Conservation (phyloP, 2,797 vertebrate genomes). For the Lemur catta region DNA sequence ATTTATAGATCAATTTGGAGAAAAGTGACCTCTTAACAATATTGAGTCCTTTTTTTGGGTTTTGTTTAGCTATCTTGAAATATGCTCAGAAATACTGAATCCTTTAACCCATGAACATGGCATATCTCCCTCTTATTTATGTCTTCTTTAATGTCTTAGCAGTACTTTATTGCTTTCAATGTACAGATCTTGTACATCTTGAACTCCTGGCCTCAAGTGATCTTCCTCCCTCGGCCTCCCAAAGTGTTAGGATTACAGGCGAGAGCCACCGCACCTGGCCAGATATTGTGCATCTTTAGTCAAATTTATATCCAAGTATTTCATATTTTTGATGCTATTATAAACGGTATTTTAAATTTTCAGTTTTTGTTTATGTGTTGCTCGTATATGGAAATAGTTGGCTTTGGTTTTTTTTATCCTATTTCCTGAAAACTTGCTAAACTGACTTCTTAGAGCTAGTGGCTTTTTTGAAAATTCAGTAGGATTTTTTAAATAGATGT, state of each 20-base stretch:
- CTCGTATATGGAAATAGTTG: neutral
- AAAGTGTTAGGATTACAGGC: too few species aligned
- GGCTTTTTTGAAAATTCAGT: neutral
- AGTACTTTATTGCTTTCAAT: neutral
- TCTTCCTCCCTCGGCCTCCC: too few species aligned
- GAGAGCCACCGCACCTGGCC: accelerated
- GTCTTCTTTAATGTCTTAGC: neutral
- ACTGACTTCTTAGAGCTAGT: neutral
- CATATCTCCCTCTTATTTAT: neutral
- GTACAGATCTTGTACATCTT: neutral
- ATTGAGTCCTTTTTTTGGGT: neutral
- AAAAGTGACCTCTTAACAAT: neutral
- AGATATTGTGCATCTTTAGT: too few species aligned
- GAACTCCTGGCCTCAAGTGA: too few species aligned
- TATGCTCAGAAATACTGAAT: too few species aligned
- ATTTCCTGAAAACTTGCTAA: neutral
- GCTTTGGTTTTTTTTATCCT: neutral
- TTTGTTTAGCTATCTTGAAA: too few species aligned
- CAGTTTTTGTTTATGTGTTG: neutral
- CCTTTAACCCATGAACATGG: too few species aligned
- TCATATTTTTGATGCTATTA: neutral
- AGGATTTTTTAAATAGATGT: neutral
- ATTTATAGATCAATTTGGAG: neutral
- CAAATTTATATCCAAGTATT: neutral
- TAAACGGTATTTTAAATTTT: neutral